Evolutionary conservation across 2,888 invertebrate species (phyloP).

Genomic region (Saturnia japonica): DNA sequence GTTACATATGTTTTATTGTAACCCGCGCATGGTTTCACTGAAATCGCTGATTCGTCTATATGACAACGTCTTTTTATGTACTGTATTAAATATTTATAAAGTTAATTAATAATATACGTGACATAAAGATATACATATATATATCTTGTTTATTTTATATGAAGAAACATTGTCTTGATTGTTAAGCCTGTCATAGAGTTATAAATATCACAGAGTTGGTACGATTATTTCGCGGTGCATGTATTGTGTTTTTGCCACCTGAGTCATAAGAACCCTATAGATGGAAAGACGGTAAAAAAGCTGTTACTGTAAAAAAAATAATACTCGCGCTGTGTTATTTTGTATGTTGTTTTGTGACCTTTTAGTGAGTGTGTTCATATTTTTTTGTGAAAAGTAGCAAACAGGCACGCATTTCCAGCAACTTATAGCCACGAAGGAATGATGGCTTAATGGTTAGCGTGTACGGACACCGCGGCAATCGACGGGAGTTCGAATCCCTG

Average conservation of each 20-base stretch:
- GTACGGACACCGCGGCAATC: no score
- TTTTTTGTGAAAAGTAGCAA: no score
- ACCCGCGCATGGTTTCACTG: neutral
- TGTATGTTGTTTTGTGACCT: no score
- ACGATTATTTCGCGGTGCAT: neutral
- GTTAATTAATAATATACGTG: neutral
- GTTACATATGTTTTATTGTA: neutral
- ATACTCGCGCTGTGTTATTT: no score
- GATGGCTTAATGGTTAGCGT: no score
- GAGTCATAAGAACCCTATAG: neutral
- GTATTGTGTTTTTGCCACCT: neutral
- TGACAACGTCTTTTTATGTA: neutral
- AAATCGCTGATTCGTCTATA: neutral
- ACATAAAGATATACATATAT: slow-evolving; percentile 4
- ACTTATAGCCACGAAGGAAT: no score
- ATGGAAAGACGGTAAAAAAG: no score
- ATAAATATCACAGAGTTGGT: neutral
- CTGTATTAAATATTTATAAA: slow-evolving; percentile 3
- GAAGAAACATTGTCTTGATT: neutral
- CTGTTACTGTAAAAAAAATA: no score
- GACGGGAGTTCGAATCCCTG: no score
- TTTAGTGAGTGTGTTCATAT: no score
- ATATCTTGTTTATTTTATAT: neutral
- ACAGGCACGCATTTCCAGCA: no score
- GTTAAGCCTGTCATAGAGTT: neutral